Percentiles rank a stretch among this genome's conserved stretches.
Evolutionary conservation across 2,888 invertebrate genomes (phyloP).

Genomic region (Prionchulus punctatus): DNA sequence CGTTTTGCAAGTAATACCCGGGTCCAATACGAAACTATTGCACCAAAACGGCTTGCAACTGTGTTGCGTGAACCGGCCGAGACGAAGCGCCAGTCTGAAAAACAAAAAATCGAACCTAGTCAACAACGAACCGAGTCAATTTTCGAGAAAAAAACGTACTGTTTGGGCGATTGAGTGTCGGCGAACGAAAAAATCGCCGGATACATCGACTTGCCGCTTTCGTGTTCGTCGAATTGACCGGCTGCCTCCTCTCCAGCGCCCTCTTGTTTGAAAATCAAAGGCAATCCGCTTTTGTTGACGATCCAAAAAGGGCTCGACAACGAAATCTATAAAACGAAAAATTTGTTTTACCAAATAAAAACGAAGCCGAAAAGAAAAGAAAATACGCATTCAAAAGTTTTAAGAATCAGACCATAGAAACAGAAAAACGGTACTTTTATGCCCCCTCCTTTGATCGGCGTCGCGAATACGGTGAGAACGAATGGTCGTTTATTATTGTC

Average conservation of each 20-base stretch:
- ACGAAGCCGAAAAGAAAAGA: not conserved
- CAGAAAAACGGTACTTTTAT: constrained; percentile 39
- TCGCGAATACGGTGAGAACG: constrained; percentile 53
- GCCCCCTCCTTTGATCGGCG: constrained; percentile 45
- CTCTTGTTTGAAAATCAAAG: constrained; percentile 83
- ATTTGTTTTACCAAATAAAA: not conserved
- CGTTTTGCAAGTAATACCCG: constrained; percentile 47
- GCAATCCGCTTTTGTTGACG: constrained; percentile 82
- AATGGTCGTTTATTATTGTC: constrained; percentile 57
- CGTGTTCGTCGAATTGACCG: constrained; percentile 86
- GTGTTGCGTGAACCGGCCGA: constrained; percentile 52
- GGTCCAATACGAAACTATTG: constrained; percentile 64
- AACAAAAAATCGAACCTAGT: constrained; percentile 3
- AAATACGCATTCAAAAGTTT: not conserved
- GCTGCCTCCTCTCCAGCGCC: constrained; percentile 35
- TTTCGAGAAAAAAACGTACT: constrained; percentile 10
- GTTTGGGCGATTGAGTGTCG: constrained; percentile 59
- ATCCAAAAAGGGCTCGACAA: constrained; percentile 82
- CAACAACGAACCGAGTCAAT: too few species aligned
- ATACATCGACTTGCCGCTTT: constrained; percentile 73
- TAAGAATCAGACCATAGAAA: not conserved
- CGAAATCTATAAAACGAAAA: constrained; percentile 43
- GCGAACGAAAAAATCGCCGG: constrained; percentile 84
- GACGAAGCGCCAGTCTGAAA: constrained; percentile 41
- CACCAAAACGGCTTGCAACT: constrained; percentile 52